Percentiles rank a stretch among this genome's conserved stretches.
phyloP scores from a whole-genome alignment of 2,797 vertebrate genomes.

The Pangasius krempfi region DNA sequence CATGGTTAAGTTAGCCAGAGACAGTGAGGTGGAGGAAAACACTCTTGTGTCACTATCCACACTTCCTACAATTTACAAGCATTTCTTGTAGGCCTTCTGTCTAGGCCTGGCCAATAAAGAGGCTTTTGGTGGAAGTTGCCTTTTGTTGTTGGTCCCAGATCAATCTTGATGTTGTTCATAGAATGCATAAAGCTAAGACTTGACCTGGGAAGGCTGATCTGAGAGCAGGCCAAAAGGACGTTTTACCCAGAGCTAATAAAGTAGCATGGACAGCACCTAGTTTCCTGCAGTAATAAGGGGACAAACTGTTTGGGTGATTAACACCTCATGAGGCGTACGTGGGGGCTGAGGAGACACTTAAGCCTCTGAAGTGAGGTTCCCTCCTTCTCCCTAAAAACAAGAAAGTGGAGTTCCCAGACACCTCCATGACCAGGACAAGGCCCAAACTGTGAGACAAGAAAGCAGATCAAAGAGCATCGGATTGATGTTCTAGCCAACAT shows the following conservation, averaged over 20 bases:
- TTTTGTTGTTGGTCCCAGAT: conserved; percentile 23
- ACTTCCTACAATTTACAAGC: conserved; percentile 31
- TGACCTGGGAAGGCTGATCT: conserved; percentile 14
- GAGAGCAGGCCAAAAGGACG: conserved; percentile 18
- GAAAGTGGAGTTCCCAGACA: conserved; percentile 47
- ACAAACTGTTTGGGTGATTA: conserved; percentile 61
- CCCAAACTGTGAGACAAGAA: conserved; percentile 48
- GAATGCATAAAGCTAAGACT: background rate
- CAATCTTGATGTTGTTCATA: background rate
- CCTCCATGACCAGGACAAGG: conserved; percentile 38
- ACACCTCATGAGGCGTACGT: conserved; percentile 48
- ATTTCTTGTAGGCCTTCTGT: conserved; percentile 30
- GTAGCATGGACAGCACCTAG: conserved; percentile 7
- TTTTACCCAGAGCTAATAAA: conserved; percentile 34
- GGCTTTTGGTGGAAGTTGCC: conserved; percentile 17
- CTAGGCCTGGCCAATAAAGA: conserved; percentile 22
- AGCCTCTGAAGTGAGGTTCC: conserved; percentile 43
- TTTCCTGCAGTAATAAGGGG: conserved; percentile 54
- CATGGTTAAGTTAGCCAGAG: background rate
- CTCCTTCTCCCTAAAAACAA: conserved; percentile 34
- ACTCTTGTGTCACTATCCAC: conserved; percentile 12
- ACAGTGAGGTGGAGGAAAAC: conserved; percentile 16
- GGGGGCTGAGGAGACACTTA: conserved; percentile 37
- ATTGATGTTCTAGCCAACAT: conserved; percentile 52
- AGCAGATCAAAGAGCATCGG: conserved; percentile 53